Conservation (phyloP, 2,888 invertebrate genomes). For the Ophioninae sp. region DNA sequence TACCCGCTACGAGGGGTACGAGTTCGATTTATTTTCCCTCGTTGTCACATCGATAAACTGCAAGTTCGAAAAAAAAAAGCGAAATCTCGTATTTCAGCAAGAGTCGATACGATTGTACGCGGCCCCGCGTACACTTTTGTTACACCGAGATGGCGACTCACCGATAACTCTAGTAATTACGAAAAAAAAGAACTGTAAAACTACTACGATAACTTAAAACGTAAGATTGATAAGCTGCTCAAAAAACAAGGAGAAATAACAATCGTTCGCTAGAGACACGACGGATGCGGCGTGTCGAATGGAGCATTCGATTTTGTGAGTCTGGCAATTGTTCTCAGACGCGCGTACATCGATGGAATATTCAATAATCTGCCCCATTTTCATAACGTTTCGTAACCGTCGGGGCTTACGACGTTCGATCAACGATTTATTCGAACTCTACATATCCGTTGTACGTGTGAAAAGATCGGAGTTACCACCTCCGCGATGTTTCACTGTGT, state of each 20-base stretch:
- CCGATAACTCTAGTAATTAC: constrained; percentile 18
- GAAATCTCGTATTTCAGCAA: constrained; percentile 6
- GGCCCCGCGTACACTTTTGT: constrained; percentile 45
- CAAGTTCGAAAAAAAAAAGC: neutral
- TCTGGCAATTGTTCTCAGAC: neutral
- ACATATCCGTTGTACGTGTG: constrained; percentile 52
- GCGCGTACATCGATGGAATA: constrained; percentile 2
- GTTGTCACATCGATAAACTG: neutral
- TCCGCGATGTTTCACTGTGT: neutral
- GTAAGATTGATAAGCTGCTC: constrained; percentile 57
- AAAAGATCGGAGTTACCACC: constrained; percentile 16
- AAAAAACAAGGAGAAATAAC: constrained; percentile 21
- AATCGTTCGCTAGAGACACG: neutral
- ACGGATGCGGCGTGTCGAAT: neutral
- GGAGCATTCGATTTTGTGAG: constrained; percentile 30
- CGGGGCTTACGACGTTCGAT: constrained; percentile 20
- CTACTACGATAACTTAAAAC: constrained; percentile 40
- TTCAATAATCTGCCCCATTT: neutral
- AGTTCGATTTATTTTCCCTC: constrained; percentile 36
- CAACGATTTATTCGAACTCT: constrained; percentile 27
- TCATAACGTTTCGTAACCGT: neutral
- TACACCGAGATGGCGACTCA: constrained; percentile 15
- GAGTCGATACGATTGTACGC: constrained; percentile 5
- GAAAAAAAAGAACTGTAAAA: constrained; percentile 45
- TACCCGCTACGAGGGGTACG: constrained; percentile 10